Evolutionary conservation across 2,888 invertebrate species (phyloP), one percentile per base, ranked within the genome.

Genomic region (Cantharis lateralis): DNA sequence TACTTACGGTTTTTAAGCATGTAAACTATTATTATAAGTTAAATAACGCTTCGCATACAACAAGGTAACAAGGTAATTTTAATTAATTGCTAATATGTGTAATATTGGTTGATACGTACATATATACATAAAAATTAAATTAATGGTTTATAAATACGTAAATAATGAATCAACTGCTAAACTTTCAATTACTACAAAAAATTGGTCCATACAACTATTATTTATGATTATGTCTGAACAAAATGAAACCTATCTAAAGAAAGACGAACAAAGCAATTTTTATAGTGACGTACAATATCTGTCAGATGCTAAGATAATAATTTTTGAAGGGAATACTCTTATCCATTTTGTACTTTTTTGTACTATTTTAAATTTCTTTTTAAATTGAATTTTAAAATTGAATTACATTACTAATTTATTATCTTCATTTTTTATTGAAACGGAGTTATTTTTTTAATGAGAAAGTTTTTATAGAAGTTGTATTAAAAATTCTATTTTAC

Each of bases 241-340:
- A 66, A 66, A 66, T 66, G 64, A 66, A 66, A 66, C 64, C 64
- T 66, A 66, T 66, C 64, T 66, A 66, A 66, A 66, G 24, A 24
- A 66, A 66, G 64, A 66, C 64, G 64, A 66, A 66, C 64, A 66
- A 66, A 66, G 64, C 64, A 66, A 66, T 66, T 66, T 66, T 66
- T 66, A 66, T 66, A 66, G 64, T 66, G 64, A 66, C 64, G 16
- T 20, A 66, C 64, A 66, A 66, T 66, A 66, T 66, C 64, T 66
- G 64, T 66, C 64, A 66, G 64, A 66, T 66, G 64, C 64, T 66
- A 66, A 66, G 64, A 66, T 66, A 66, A 66, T 66, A 66, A 66
- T 66, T 66, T 66, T 66, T 66, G 64, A 20, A 66, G 24, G 64
- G 24, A 66, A 20, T 20, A 66, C 64, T 66, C 24, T 18, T 66